A percentile compares a stretch with the other conserved stretches of the same genome.
These are phyloP conservation scores for Progne subis DNA, from an alignment of 2,113 vertebrate species.

Conservation along the genomic window DNA sequence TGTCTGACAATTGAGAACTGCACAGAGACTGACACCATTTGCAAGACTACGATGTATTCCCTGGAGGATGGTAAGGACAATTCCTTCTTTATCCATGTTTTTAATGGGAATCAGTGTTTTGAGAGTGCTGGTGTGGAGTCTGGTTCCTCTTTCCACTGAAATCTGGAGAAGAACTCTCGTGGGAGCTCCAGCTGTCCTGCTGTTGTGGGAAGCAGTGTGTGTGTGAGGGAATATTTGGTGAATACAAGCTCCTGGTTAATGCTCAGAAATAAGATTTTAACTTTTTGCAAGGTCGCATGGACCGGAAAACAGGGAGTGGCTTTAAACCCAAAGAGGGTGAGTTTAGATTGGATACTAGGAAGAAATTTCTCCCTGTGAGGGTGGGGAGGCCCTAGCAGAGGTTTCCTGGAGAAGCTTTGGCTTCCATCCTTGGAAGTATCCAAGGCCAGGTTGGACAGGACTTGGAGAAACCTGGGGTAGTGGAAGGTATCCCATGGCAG, in stretches of 20 bases:
- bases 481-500: not conserved
- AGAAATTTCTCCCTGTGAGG: not conserved
- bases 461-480: not conserved
- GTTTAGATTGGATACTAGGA: not conserved
- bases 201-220: not conserved
- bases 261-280: not conserved
- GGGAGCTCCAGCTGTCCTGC: not conserved
- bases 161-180: rapidly evolving
- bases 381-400: not conserved
- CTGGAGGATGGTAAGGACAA: conserved; percentile 6
- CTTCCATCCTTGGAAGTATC: not conserved
- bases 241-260: not conserved
- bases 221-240: not conserved
- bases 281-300: rapidly evolving
- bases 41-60: conserved; percentile 54
- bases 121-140: not conserved
- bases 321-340: not conserved
- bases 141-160: not conserved
- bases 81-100: not conserved
- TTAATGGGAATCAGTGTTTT: not conserved
- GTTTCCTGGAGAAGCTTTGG: not conserved
- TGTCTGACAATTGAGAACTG: not conserved
- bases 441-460: not conserved
- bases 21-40: not conserved
- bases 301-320: not conserved